These are phyloP conservation scores for Clarias macrocephalus DNA, from an alignment of 2,113 vertebrate genomes.

Conservation along the genomic window DNA sequence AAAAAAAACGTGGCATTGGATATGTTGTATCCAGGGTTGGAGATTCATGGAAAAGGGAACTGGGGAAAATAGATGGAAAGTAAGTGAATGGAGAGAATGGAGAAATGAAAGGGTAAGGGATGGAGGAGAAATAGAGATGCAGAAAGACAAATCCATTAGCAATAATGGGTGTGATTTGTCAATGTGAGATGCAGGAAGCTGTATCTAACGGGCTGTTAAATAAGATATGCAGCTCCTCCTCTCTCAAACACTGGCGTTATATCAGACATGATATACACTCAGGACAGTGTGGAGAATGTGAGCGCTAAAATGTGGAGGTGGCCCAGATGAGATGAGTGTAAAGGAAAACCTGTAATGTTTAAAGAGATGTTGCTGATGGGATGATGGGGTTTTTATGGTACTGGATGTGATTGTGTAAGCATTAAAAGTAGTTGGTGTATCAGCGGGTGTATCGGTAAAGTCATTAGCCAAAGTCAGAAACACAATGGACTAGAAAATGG, in stretches of 20 bases:
- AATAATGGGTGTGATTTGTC: constrained; percentile 62
- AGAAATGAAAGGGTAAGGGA: not conserved
- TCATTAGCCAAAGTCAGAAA: constrained; percentile 17
- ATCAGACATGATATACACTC: constrained; percentile 6
- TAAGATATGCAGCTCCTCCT: constrained; percentile 57
- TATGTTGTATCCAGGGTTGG: not conserved
- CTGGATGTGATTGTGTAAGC: not conserved
- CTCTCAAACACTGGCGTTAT: constrained; percentile 49
- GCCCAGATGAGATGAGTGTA: not conserved
- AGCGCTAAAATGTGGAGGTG: constrained; percentile 3
- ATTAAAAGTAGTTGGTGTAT: not conserved
- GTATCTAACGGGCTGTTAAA: constrained; percentile 61
- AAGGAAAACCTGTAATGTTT: constrained; percentile 1
- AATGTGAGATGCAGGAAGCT: constrained; percentile 48
- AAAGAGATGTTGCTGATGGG: not conserved
- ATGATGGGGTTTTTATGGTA: not conserved
- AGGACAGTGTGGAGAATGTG: not conserved
- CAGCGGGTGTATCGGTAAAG: not conserved
- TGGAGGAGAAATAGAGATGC: constrained; percentile 7
- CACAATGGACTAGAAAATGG: constrained; percentile 3
- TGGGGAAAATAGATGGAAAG: not conserved
- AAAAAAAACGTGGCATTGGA: too few species aligned
- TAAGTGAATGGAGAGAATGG: not conserved
- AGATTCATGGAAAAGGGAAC: not conserved
- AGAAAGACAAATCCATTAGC: constrained; percentile 45